Evolutionary conservation across 2,113 vertebrate species (phyloP).

Genomic region (Menidia beryllina): DNA sequence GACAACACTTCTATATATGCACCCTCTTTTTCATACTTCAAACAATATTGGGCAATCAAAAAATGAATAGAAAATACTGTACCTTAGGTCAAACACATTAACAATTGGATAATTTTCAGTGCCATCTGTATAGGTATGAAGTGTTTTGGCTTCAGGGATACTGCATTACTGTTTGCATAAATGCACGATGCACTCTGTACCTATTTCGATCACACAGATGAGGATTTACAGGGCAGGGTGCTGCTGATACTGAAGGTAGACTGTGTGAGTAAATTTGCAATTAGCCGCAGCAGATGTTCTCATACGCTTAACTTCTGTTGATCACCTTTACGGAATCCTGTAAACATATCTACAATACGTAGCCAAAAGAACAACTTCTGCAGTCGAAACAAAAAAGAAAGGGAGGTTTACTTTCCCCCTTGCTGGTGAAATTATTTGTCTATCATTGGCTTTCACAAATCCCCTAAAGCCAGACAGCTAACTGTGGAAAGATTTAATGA

Average conservation of each 20-base stretch:
- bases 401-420: conserved; percentile 6
- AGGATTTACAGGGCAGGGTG: conserved; percentile 46
- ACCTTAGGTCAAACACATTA: conserved; percentile 72
- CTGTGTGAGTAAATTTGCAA: conserved; percentile 48
- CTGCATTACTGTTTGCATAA: conserved; percentile 57
- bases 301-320: conserved; percentile 48
- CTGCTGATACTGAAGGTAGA: conserved; percentile 24
- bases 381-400: conserved; percentile 16
- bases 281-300: conserved; percentile 25
- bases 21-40: conserved; percentile 44
- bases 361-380: conserved; percentile 30
- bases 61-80: conserved; percentile 41
- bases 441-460: conserved; percentile 20
- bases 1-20: conserved; percentile 39
- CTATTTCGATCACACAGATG: conserved; percentile 56
- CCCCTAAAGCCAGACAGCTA: conserved; percentile 41
- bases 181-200: conserved; percentile 48
- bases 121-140: conserved; percentile 58
- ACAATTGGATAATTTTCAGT: conserved; percentile 50
- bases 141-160: conserved; percentile 65
- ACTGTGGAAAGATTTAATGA: conserved; percentile 65
- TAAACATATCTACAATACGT: conserved; percentile 16
- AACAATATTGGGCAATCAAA: conserved; percentile 44
- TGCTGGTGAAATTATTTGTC: conserved; percentile 16
- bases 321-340: conserved; percentile 37